phyloP scores from a whole-genome alignment of 2,888 invertebrate genomes.

The Drosophila sordidula region DNA sequence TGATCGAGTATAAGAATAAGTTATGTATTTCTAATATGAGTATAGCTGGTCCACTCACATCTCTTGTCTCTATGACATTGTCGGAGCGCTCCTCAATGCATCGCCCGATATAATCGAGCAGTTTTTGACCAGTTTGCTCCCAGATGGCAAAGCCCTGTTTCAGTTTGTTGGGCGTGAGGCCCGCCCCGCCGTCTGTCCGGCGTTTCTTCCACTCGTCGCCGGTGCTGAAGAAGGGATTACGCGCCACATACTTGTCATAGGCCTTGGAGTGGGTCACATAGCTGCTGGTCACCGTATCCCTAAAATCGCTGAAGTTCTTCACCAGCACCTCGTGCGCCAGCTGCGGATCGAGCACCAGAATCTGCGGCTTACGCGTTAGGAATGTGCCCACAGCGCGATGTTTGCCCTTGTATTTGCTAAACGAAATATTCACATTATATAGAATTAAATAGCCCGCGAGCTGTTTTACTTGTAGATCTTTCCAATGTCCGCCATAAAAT shows the following conservation, averaged over 20 bases:
- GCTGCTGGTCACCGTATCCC: slow-evolving; percentile 73
- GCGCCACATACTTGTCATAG: slow-evolving; percentile 54
- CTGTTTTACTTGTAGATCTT: slow-evolving; percentile 58
- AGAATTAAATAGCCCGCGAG: too few species aligned
- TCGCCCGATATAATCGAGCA: slow-evolving; percentile 53
- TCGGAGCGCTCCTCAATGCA: slow-evolving; percentile 21
- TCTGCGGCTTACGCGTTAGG: slow-evolving; percentile 78
- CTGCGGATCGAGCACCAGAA: slow-evolving; percentile 84
- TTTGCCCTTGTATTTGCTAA: slow-evolving; percentile 76
- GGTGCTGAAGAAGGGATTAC: slow-evolving; percentile 64
- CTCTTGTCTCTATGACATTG: slow-evolving; percentile 69
- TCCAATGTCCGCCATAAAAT: slow-evolving; percentile 57
- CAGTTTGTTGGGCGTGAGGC: slow-evolving; percentile 86
- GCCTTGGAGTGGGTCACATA: slow-evolving; percentile 51
- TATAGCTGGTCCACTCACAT: slow-evolving; percentile 58
- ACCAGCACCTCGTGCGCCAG: slow-evolving; percentile 83
- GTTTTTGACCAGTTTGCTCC: slow-evolving; percentile 56
- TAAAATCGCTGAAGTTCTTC: slow-evolving; percentile 83
- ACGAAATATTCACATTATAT: neutral
- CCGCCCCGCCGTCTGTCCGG: slow-evolving; percentile 85
- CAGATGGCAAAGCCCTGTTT: slow-evolving; percentile 71
- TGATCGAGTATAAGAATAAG: too few species aligned
- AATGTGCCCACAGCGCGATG: slow-evolving; percentile 84
- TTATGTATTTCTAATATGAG: too few species aligned
- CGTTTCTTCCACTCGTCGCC: slow-evolving; percentile 85